Base-by-base conservation (phyloP, 2,113 vertebrate species). In the Actenoides lindsayi region DNA sequence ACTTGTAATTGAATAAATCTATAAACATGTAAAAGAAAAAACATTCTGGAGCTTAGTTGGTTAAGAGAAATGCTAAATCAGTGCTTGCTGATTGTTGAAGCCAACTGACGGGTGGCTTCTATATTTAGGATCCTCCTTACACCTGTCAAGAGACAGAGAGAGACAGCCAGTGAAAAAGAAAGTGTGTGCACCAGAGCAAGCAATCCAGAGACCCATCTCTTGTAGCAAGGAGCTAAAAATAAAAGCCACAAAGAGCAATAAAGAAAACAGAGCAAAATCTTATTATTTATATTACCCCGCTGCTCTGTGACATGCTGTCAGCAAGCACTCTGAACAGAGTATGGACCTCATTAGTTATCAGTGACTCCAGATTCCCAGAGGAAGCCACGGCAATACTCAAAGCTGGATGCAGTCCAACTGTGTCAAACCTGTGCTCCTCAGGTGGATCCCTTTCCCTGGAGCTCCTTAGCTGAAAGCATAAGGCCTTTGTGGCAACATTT, bases 211-310 rank as follows among this genome's bases (percentile, higher is more conserved):
- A 86, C 51, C 63, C 67, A 83, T 82, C 88, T 95, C 87, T 85
- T 80, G 35, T 75, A 79, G 89, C 81, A 90, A 75, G 91, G 54
- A 92, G 94, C 97, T 98, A 98, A 98, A 98, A 97, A 98, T 98
- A 98, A 83, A 94, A 94, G 78, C 80, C 73, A 93, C 90, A 97
- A 94, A 94, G 92, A 96, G 78, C 77, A 92, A 86, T 16, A 37
- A 89, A 89, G 88, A 96, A 98, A 90, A 95, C 90, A 96, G 82
- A 91, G 81, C 46, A 93, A 96, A 97, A 95, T 96, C 93, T 92
- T 97, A 96, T 94, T 97, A 97, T 96, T 97, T 96, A 51, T 83
- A 89, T 96, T 91, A 91, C 68, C 60, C 93, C 5, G 14, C 95
- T 97, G 96, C 83, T 88, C 87, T 91, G 88, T 96, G 77, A 91